Evolutionary conservation across 2,888 invertebrate species (phyloP).

Genomic region (Cetonia aurata): DNA sequence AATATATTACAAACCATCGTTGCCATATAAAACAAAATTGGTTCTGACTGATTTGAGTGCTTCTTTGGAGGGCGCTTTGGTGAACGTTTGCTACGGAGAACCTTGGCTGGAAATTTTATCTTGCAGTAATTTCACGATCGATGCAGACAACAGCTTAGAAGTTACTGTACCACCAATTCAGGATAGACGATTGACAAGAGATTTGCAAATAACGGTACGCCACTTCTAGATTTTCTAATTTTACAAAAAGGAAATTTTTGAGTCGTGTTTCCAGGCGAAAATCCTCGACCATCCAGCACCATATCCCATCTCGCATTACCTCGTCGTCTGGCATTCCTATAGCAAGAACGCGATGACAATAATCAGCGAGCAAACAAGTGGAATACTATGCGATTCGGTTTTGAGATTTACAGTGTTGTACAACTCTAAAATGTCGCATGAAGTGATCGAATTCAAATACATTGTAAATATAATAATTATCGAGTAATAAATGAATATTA

Average conservation of each 20-base stretch:
- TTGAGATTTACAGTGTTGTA: neutral
- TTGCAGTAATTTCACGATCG: conserved; percentile 59
- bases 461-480: neutral
- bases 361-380: too few relatives aligned
- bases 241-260: too few relatives aligned
- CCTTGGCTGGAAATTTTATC: conserved; percentile 62
- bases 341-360: conserved; percentile 4
- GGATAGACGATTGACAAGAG: neutral
- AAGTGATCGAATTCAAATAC: conserved; percentile 9
- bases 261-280: too few relatives aligned
- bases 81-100: conserved; percentile 63
- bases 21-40: conserved; percentile 76
- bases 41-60: conserved; percentile 45
- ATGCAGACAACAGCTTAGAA: conserved; percentile 55
- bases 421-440: neutral
- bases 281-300: too few relatives aligned
- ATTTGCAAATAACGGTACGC: conserved; percentile 7
- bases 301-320: neutral
- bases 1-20: conserved; percentile 75
- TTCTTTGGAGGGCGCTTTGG: conserved; percentile 33
- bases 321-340: neutral
- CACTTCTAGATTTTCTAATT: neutral
- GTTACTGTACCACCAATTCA: conserved; percentile 62
- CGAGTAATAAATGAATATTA: neutral
- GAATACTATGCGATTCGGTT: neutral